Percentiles rank a stretch among this genome's conserved stretches.
These are phyloP conservation scores for Drosophila subpulchrella DNA, from an alignment of 1,140 invertebrate genomes.

Conservation along the genomic window DNA sequence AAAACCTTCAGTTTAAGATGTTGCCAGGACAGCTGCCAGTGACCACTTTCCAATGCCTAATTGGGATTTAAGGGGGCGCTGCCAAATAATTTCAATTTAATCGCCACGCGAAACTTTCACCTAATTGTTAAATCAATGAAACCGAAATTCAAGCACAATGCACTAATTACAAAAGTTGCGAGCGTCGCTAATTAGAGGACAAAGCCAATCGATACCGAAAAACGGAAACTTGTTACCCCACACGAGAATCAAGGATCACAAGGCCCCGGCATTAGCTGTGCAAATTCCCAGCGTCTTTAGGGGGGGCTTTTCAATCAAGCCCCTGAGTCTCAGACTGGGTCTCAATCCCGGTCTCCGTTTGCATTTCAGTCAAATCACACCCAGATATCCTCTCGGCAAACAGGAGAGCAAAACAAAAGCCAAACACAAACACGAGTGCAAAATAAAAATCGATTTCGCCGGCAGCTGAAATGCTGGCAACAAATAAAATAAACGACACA, in stretches of 20 bases:
- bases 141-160: slow-evolving; percentile 49
- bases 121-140: slow-evolving; percentile 80
- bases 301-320: slow-evolving; percentile 47
- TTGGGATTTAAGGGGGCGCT: slow-evolving; percentile 37
- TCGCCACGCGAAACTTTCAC: slow-evolving; percentile 32
- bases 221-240: slow-evolving; percentile 6
- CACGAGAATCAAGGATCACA: not conserved
- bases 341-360: slow-evolving; percentile 17
- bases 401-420: slow-evolving; percentile 49
- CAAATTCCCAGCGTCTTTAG: slow-evolving; percentile 35
- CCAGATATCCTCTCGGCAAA: slow-evolving; percentile 41
- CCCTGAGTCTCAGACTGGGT: slow-evolving; percentile 13
- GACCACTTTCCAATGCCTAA: slow-evolving; percentile 50
- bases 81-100: slow-evolving; percentile 47
- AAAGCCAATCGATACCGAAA: slow-evolving; percentile 29
- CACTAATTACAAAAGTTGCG: slow-evolving; percentile 70
- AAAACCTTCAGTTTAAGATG: slow-evolving; percentile 40
- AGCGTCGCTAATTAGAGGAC: slow-evolving; percentile 48
- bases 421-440: slow-evolving; percentile 43
- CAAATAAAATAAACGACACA: slow-evolving; percentile 71
- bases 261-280: slow-evolving; percentile 23
- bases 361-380: slow-evolving; percentile 31
- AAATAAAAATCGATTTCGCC: slow-evolving; percentile 75
- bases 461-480: slow-evolving; percentile 43
- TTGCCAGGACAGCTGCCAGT: slow-evolving; percentile 32